Percentiles rank a stretch among this genome's conserved stretches.
These are phyloP conservation scores for Augiades crinisus DNA, from an alignment of 2,888 invertebrate species.

Conservation along the genomic window DNA sequence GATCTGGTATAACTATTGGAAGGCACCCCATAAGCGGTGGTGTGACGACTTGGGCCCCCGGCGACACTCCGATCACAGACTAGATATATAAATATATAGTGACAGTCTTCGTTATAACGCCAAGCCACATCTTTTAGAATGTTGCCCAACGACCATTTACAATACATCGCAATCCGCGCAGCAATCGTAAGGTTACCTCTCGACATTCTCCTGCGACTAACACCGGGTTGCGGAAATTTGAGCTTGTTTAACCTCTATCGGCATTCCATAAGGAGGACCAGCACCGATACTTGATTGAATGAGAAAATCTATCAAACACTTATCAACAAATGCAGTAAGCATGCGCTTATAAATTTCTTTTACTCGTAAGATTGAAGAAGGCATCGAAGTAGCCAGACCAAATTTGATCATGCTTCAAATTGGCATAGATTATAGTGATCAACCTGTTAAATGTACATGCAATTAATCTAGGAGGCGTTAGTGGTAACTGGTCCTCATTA, in stretches of 20 bases:
- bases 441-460: neutral
- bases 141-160: conserved; percentile 49
- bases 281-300: too few species aligned
- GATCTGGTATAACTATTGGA: conserved; percentile 68
- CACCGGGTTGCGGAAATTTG: conserved; percentile 23
- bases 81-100: conserved; percentile 66
- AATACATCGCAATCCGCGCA: conserved; percentile 36
- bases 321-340: too few species aligned
- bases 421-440: neutral
- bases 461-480: neutral
- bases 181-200: conserved; percentile 18
- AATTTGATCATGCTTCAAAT: too few species aligned
- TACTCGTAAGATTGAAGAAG: too few species aligned
- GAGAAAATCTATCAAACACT: too few species aligned
- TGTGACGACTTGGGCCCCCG: conserved; percentile 77
- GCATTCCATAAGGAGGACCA: conserved; percentile 30
- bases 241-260: conserved; percentile 25
- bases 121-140: conserved; percentile 63
- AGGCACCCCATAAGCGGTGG: conserved; percentile 80
- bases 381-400: too few species aligned
- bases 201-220: conserved; percentile 7
- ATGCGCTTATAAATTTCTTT: too few species aligned
- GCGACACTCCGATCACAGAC: conserved; percentile 80
- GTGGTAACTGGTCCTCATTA: conserved; percentile 5
- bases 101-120: conserved; percentile 72